Base-by-base conservation (phyloP, 2,113 vertebrate genomes). In the Neopipo cinnamomea region DNA sequence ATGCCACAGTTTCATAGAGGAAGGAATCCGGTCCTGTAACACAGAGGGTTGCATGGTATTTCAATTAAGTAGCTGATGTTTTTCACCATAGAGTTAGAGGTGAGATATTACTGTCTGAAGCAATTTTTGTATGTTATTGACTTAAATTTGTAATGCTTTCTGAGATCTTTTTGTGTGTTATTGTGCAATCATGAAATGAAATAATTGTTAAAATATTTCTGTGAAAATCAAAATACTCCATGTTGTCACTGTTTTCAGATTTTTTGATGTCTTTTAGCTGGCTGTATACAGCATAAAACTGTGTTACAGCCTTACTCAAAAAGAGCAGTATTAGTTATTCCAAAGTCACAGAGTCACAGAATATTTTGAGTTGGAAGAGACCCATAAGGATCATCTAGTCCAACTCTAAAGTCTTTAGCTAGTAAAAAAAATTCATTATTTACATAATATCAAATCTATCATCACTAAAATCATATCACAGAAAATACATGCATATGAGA, bases 1-100 rank as follows among this genome's bases (percentile, higher is more conserved):
- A 95, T 94, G 79, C 82, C 79, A 80, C 85, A 71, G 42, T 84
- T 94, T 95, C 72, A 52, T 4, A 84, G 95, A 80, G 79, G 67
- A 88, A 66, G 72, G 35, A 95, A 75, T 87, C 61, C 71, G 68
- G 78, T 94, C 85, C 53, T 75, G 47, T 93, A 61, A 88, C 53
- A 68, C 65, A 88, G 56, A 75, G 33, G 27, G 37, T 35, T 89
- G 49, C 41, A 20, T 73, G 85, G 52, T 84, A 67, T 92, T 96
- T 83, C 90, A 77, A 9, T 94, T 79, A 94, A 52, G 58, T 50
- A 47, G 49, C 76, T 86, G 63, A 76, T 91, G 53, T 70, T 24
- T 95, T 94, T 95, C 46, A 59, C 62, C 31, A 7, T 55, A 21
- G 52, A 91, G 39, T 68, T 88, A 37, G 49, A 76, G 42, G 77